Evolutionary conservation across 2,113 vertebrate genomes (phyloP).

Genomic region (Tragelaphus scriptus): DNA sequence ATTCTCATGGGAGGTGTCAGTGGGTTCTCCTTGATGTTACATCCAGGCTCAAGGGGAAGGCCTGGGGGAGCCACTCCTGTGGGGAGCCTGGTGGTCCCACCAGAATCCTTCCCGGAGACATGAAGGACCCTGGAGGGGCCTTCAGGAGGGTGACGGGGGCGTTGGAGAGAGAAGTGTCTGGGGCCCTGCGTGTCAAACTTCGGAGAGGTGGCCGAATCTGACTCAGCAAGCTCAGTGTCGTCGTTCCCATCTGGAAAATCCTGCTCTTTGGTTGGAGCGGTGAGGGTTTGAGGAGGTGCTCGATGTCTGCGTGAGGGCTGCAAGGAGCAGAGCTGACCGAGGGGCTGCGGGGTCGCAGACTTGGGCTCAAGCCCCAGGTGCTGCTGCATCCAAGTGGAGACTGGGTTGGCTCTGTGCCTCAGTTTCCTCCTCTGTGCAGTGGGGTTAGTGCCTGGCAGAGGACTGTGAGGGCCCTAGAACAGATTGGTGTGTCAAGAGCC

Average conservation of each 20-base stretch:
- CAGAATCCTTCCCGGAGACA: background rate
- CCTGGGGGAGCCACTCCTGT: background rate
- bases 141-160: background rate
- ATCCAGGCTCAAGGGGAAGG: background rate
- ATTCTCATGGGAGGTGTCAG: background rate
- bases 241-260: background rate
- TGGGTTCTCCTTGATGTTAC: background rate
- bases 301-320: fast-evolving
- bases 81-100: background rate
- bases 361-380: background rate
- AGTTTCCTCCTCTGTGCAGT: background rate
- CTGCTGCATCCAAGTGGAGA: background rate
- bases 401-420: background rate
- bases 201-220: no score
- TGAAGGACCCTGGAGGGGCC: background rate
- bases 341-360: background rate
- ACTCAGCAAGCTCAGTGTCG: background rate
- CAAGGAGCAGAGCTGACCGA: background rate
- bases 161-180: background rate
- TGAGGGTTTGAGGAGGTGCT: background rate
- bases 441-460: no score
- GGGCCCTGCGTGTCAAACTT: background rate
- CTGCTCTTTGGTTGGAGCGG: background rate
- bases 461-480: background rate
- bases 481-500: background rate